A percentile compares a stretch with the other conserved stretches of the same genome.
These are phyloP conservation scores for Pseudonaja textilis DNA, from an alignment of 2,113 vertebrate species.

Conservation along the genomic window DNA sequence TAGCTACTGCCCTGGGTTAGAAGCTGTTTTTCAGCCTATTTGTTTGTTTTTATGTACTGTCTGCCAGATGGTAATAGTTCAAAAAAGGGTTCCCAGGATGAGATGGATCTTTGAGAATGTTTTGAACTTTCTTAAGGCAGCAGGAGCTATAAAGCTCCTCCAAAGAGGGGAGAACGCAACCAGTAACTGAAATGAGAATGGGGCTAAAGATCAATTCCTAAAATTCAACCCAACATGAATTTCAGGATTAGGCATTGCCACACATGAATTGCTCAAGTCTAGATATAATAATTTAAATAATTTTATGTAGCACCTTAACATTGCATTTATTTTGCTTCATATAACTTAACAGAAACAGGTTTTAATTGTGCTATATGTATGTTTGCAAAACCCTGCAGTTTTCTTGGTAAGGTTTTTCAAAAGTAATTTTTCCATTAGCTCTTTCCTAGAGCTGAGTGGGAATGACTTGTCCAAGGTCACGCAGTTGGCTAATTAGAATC, in stretches of 20 bases:
- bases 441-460: neutral
- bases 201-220: neutral
- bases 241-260: neutral
- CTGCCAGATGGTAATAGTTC: too few relatives aligned
- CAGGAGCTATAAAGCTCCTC: too few relatives aligned
- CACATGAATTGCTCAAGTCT: neutral
- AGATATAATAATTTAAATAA: neutral
- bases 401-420: neutral
- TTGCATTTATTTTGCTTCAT: neutral
- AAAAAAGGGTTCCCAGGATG: too few relatives aligned
- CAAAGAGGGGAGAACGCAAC: too few relatives aligned
- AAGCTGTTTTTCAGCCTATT: too few relatives aligned
- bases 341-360: neutral
- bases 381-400: neutral
- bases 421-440: neutral
- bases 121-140: too few relatives aligned
- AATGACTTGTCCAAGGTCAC: neutral
- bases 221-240: neutral
- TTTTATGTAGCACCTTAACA: neutral
- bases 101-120: too few relatives aligned
- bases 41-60: too few relatives aligned
- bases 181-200: neutral
- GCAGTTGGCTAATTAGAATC: neutral
- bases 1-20: too few relatives aligned
- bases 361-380: neutral